phyloP scores from a whole-genome alignment of 2,113 vertebrate species.

The Lampris incognitus region DNA sequence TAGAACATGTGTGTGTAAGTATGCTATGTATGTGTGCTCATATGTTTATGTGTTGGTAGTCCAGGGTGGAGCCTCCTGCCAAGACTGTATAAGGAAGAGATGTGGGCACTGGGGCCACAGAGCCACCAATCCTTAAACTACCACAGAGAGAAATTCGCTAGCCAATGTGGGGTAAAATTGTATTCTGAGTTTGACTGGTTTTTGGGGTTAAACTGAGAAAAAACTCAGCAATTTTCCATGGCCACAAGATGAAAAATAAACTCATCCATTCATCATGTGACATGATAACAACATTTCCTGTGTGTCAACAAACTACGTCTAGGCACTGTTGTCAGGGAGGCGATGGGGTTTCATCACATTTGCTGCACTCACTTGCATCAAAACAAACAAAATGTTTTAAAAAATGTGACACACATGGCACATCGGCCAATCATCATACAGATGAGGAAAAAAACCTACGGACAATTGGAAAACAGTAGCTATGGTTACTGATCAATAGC shows the following conservation, averaged over 20 bases:
- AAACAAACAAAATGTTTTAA: slow-evolving; percentile 40
- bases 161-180: slow-evolving; percentile 61
- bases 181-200: slow-evolving; percentile 54
- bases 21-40: not conserved
- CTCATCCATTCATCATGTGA: slow-evolving; percentile 63
- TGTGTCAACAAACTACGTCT: slow-evolving; percentile 44
- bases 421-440: not conserved
- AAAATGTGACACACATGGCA: not conserved
- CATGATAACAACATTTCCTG: slow-evolving; percentile 66
- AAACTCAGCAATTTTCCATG: slow-evolving; percentile 65
- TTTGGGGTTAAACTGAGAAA: slow-evolving; percentile 63
- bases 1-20: not conserved
- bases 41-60: slow-evolving; percentile 22
- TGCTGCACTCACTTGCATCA: slow-evolving; percentile 24
- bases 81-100: slow-evolving; percentile 43
- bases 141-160: slow-evolving; percentile 54
- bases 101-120: slow-evolving; percentile 59
- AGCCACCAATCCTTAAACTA: slow-evolving; percentile 62
- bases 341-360: slow-evolving; percentile 35
- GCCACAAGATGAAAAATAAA: slow-evolving; percentile 43
- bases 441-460: slow-evolving; percentile 3
- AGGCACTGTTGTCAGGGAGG: slow-evolving; percentile 39
- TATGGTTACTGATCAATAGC: slow-evolving; percentile 68
- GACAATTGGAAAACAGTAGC: slow-evolving; percentile 57
- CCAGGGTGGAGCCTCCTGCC: slow-evolving; percentile 44